Evolutionary conservation across 2,888 invertebrate species (phyloP), one percentile per base, ranked within the genome.

Genomic region (Unio pictorum): DNA sequence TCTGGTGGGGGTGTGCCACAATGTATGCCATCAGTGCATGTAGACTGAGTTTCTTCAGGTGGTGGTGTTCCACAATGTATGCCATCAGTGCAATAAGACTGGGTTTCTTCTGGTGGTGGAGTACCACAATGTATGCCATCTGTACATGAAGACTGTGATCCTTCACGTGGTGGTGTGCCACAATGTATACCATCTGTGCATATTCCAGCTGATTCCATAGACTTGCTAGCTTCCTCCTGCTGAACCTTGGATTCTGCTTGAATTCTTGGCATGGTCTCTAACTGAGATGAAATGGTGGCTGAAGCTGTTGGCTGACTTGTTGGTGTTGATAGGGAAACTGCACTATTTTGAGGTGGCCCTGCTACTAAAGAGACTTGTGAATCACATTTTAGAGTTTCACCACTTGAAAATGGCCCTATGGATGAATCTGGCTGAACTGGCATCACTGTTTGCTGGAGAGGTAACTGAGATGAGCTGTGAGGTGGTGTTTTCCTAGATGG

Each of bases 21-120:
- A 55, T 73, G 77, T 45, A 76, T 69, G 55, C 74, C 77, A 73
- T 75, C 74, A n/a, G 68, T 66, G 73, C 79, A 71, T 57, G 69
- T 65, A 58, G 60, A 62, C 18, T 55, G 61, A 23, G 69, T 71
- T 57, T 59, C 60, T 28, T 58, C 65, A 54, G 71, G 74, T 54
- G 71, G 75, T 18, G 71, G 73, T 23, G 78, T 81, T 0, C 78
- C 81, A 79, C 78, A 76, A 34, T 79, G 78, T 58, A 72, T 72
- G 26, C 78, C 79, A 72, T 79, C 79, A 23, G 59, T 55, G 57
- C 71, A 71, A 0, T 11, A 45, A 45, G 0, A 45, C 45, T 45
- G 45, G 1, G 61, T 55, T 66, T 69, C 65, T 57, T 68, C 64
- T 4, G 66, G 66, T n/a, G 66, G 70, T 30, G 70, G 67, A 0